Percentiles rank a stretch among this genome's conserved stretches.
Evolutionary conservation across 2,888 invertebrate genomes (phyloP).

Genomic region (Habroteleia sp.): DNA sequence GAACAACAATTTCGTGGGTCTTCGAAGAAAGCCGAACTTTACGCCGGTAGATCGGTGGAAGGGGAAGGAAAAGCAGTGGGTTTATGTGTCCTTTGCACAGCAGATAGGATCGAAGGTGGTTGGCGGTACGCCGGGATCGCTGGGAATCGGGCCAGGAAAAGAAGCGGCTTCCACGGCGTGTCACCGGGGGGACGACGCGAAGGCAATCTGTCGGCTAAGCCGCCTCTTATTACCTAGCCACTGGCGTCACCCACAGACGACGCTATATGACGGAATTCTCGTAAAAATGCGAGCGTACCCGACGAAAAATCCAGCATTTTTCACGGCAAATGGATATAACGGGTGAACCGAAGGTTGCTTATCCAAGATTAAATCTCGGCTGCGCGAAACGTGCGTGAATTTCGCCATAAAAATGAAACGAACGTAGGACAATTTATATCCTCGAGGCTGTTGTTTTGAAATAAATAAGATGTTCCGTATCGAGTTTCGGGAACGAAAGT

Average conservation of each 20-base stretch:
- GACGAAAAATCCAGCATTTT: conserved; percentile 44
- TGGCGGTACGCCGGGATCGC: conserved; percentile 34
- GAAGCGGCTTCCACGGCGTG: conserved; percentile 47
- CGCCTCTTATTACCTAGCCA: conserved; percentile 75
- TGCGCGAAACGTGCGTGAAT: no score
- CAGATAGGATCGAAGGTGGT: conserved; percentile 65
- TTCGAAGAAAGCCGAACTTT: neutral
- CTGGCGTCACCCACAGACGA: conserved; percentile 61
- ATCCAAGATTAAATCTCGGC: conserved; percentile 4
- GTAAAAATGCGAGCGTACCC: conserved; percentile 68
- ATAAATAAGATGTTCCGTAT: no score
- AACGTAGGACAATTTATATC: no score
- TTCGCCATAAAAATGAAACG: no score
- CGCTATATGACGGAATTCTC: conserved; percentile 66
- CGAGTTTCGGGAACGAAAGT: no score
- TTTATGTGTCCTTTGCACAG: conserved; percentile 20
- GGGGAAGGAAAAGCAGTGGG: conserved; percentile 5
- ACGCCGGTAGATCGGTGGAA: no score
- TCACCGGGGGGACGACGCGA: conserved; percentile 60
- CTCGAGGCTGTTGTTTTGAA: no score
- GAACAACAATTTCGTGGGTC: neutral
- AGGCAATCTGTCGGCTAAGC: conserved; percentile 77
- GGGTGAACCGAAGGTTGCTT: conserved; percentile 10
- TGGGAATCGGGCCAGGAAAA: conserved; percentile 51
- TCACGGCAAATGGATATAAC: conserved; percentile 28